phyloP scores from a whole-genome alignment of 2,888 invertebrate species.

The Spodoptera exigua region DNA sequence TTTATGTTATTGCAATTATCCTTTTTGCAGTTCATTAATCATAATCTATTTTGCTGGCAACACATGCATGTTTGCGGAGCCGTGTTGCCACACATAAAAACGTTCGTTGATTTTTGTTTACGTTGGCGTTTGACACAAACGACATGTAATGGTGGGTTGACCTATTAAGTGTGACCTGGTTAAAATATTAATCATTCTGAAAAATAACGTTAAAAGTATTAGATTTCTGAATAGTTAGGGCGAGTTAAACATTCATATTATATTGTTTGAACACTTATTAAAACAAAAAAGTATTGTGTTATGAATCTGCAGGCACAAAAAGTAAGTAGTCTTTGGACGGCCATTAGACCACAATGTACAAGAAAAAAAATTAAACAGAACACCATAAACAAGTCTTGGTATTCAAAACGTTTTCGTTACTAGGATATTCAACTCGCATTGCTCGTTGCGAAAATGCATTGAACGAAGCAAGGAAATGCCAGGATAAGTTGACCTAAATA shows the following conservation, averaged over 20 bases:
- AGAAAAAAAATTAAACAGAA: conserved; percentile 3
- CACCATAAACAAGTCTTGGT: conserved; percentile 8
- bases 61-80: conserved; percentile 23
- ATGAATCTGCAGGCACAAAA: neutral
- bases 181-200: conserved; percentile 68
- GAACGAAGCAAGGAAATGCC: conserved; percentile 57
- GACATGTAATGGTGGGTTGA: conserved; percentile 62
- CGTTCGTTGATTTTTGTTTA: conserved; percentile 56
- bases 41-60: conserved; percentile 11
- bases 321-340: neutral
- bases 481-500: conserved; percentile 65
- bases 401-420: conserved; percentile 39
- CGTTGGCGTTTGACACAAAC: conserved; percentile 52
- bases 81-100: conserved; percentile 27
- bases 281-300: no score
- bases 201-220: conserved; percentile 59
- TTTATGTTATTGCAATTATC: no score
- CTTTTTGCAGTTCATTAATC: neutral
- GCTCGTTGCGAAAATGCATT: conserved; percentile 56
- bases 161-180: conserved; percentile 71
- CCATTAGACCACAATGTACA: conserved; percentile 18
- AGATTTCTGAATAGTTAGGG: conserved; percentile 1
- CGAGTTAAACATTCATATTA: no score
- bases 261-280: no score
- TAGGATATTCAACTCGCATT: conserved; percentile 43